Evolutionary conservation across 2,797 vertebrate species (phyloP).

Genomic region (Acanthis flammea): DNA sequence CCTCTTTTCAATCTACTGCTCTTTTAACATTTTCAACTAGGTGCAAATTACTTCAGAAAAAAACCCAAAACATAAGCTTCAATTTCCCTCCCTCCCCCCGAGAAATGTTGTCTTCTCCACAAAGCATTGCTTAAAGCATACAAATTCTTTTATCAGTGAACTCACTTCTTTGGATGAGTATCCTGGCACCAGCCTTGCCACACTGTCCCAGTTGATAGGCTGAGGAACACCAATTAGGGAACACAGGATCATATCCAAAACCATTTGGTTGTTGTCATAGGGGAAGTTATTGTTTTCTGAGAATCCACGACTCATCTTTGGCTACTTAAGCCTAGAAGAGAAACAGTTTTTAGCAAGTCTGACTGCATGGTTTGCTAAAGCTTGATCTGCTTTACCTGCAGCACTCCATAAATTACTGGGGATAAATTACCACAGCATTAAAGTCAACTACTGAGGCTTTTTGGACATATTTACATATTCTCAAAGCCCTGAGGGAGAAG

Average conservation of each 20-base stretch:
- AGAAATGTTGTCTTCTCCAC: not conserved
- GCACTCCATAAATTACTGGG: not conserved
- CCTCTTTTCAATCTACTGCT: not conserved
- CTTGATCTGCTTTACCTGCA: not conserved
- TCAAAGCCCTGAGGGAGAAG: not conserved
- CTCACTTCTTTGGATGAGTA: conserved; percentile 94
- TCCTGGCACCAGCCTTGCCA: conserved; percentile 92
- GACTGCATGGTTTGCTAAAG: not conserved
- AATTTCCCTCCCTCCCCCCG: not conserved
- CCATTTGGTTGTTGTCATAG: conserved; percentile 92
- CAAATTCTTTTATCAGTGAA: not conserved
- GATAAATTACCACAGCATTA: not conserved
- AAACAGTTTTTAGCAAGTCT: not conserved
- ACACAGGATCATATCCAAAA: conserved; percentile 95
- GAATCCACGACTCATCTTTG: conserved; percentile 91
- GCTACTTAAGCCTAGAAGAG: conserved; percentile 50
- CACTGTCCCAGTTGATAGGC: conserved; percentile 95
- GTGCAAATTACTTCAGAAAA: not conserved
- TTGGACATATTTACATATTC: not conserved
- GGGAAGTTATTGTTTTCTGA: conserved; percentile 95
- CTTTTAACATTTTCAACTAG: not conserved
- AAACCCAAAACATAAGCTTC: not conserved
- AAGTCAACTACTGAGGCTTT: not conserved
- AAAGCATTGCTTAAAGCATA: not conserved
- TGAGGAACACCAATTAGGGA: conserved; percentile 89